Evolutionary conservation across 2,888 invertebrate species (phyloP), one percentile per base, ranked within the genome.

Genomic region (Mechanitis mazaeus): DNA sequence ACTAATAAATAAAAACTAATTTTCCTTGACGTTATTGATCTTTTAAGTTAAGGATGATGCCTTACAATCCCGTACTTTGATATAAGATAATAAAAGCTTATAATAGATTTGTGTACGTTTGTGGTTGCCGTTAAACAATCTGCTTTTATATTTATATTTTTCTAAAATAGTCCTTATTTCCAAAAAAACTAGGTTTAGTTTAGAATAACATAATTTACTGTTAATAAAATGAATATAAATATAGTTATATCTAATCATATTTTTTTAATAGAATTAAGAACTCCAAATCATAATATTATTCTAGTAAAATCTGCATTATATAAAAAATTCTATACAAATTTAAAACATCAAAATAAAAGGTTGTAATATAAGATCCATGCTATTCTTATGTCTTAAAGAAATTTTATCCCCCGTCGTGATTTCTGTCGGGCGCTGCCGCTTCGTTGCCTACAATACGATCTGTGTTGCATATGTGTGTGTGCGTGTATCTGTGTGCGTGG

Each of bases 361-460:
- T 56, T 56, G 55, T 46, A 56, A 20, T 57, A 65, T 61, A 66
- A 57, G 66, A 75, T 84, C 86, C 87, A 82, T 70, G 76, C 64
- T 75, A 79, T 77, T 80, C 83, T 84, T 79, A 75, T 81, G 76
- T 72, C 71, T 67, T 71, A 77, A 82, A 83, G 84, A 85, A 86
- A 86, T 84, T 75, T 82, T 86, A 87, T 87, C 80, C 85, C 85
- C 86, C 83, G 86, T 79, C 72, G 86, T 84, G 86, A 84, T 81
- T 81, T 84, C 79, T 81, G 81, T 87, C 78, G 85, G 86, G 80
- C 83, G 81, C 79, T 81, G 81, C 80, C 76, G 78, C 78, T 73
- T 76, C 77, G 78, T 63, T 76, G 77, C 77, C 76, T 77, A 78
- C 78, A 81, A 77, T 64, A 69, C 58, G 61, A 67, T 71, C 72